Evolutionary conservation across 92 coral and sea anemone genomes (phyloP).

Genomic region (Porites divaricata): DNA sequence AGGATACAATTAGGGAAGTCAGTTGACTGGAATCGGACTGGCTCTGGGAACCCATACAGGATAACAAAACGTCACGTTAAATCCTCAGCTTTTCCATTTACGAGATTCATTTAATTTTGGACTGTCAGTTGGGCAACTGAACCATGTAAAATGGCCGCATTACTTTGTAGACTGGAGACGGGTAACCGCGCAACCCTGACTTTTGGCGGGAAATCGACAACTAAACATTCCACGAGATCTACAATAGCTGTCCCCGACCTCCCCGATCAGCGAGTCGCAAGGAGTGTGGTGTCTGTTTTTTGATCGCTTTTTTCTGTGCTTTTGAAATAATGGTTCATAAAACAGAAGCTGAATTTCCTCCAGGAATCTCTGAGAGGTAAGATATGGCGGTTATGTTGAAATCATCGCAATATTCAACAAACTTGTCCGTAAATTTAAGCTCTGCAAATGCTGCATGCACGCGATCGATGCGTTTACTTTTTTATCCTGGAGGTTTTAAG

Average conservation of each 20-base stretch:
- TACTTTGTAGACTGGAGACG: constrained; percentile 6
- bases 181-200: constrained; percentile 20
- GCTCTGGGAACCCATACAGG: constrained; percentile 48
- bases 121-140: not conserved
- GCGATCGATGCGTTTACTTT: too few relatives aligned
- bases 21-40: constrained; percentile 44
- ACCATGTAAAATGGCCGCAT: not conserved
- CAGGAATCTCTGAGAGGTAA: constrained; percentile 48
- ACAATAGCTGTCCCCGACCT: too few relatives aligned
- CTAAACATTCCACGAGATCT: constrained; percentile 27
- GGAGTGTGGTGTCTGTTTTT: not conserved
- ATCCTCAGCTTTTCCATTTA: not conserved
- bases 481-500: too few relatives aligned
- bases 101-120: too few relatives aligned
- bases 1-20: constrained; percentile 40
- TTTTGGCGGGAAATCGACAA: constrained; percentile 48
- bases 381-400: constrained; percentile 8
- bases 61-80: not conserved
- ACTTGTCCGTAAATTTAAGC: not conserved
- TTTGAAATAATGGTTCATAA: constrained; percentile 22
- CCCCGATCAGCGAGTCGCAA: not conserved
- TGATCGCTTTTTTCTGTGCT: not conserved
- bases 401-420: not conserved
- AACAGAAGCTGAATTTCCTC: constrained; percentile 26
- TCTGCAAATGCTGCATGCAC: too few relatives aligned